phyloP scores from a whole-genome alignment of 2,888 invertebrate species.

The Branchipolynoe longqiensis region DNA sequence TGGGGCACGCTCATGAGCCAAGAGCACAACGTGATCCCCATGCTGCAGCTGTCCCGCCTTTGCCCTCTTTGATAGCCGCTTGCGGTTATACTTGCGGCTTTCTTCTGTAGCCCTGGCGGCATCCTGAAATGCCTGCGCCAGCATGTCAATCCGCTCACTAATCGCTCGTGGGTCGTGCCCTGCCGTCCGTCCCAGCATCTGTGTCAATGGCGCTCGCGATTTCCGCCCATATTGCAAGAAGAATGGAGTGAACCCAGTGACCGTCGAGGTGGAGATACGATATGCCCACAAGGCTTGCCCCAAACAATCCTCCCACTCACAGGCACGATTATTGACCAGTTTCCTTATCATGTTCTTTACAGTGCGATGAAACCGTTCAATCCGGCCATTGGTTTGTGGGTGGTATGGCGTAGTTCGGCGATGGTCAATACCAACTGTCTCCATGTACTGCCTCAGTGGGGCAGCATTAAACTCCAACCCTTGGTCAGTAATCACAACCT shows the following conservation, averaged over 20 bases:
- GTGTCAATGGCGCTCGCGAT: too few relatives aligned
- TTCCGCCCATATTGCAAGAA: slow-evolving; percentile 17
- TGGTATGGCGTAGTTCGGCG: slow-evolving; percentile 11
- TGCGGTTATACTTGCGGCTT: too few relatives aligned
- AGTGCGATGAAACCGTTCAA: slow-evolving; percentile 34
- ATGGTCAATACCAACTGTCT: not conserved
- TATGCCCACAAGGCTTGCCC: slow-evolving; percentile 41
- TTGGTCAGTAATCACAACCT: slow-evolving; percentile 31
- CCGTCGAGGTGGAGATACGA: slow-evolving; percentile 10
- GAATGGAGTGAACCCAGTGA: slow-evolving; percentile 41
- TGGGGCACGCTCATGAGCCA: too few relatives aligned
- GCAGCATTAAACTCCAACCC: slow-evolving; percentile 17
- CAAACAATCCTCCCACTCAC: slow-evolving; percentile 17
- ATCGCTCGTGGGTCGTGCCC: too few relatives aligned
- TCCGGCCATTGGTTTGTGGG: slow-evolving; percentile 38
- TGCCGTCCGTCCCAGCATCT: too few relatives aligned
- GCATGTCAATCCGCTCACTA: too few relatives aligned
- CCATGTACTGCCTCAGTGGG: not conserved
- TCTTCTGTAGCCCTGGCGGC: too few relatives aligned
- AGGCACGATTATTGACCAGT: not conserved
- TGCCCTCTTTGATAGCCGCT: too few relatives aligned
- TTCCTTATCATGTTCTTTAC: slow-evolving; percentile 37
- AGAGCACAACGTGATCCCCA: too few relatives aligned
- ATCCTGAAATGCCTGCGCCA: too few relatives aligned
- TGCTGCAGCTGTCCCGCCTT: too few relatives aligned